Base-by-base conservation (phyloP, 2,888 invertebrate species). In the Drosophila silvestris region DNA sequence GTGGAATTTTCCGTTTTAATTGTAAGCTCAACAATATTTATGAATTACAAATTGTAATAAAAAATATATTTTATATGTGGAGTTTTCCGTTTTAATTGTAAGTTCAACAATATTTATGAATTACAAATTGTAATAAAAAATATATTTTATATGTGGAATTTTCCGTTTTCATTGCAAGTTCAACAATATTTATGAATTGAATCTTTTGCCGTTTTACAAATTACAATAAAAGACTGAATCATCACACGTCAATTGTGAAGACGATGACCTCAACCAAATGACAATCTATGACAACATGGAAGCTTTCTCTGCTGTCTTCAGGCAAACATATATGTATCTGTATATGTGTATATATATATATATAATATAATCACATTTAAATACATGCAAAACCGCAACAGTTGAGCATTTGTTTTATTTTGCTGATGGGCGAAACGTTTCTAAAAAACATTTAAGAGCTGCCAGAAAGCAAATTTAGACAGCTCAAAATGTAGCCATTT, bases 241-340 rank as follows among this genome's bases (percentile, higher is more conserved):
- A 77, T 51, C 62, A n/a, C 14, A 41, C 61, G 22, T 39, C 61
- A 61, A 60, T 56, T 50, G 41, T 10, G 71, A 50, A 68, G 79
- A 47, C 77, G 74, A 77, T 77, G 79, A 80, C 81, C 79, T 68
- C 81, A 79, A 74, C 74, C 80, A 28, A 37, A 47, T 71, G 69
- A 81, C 79, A 77, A 77, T 73, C 62, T 66, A 53, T 68, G 63
- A 70, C 61, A 56, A 39, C 32, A 41, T 50, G 41, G 44, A 59
- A 22, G 81, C 79, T 79, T 79, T 79, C 79, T 67, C 77, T 53
- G 61, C 39, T 69, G 50, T 54, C n/a, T 61, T 35, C 26, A 41
- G 30, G 12, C 59, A 39, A 19, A 51, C 39, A 32, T 12, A 53
- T 35, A 37, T 53, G 26, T 39, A 37, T 30, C 32, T 26, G 10